A percentile compares a stretch with the other conserved stretches of the same genome.
These are phyloP conservation scores for Pantelozetes paolii DNA, from an alignment of 2,888 invertebrate genomes.

Conservation along the genomic window DNA sequence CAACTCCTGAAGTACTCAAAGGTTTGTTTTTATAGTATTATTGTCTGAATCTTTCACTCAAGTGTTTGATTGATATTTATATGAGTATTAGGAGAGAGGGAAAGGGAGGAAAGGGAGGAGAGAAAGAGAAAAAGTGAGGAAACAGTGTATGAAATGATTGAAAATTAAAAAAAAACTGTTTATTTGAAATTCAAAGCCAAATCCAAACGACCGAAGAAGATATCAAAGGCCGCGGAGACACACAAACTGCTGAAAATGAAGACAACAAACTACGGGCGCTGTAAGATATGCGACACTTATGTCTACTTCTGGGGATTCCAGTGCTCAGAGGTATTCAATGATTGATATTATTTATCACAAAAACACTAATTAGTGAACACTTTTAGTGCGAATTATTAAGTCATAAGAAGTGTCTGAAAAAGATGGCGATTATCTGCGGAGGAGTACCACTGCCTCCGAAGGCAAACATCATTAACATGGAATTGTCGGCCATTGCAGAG, in stretches of 20 bases:
- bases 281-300: conserved; percentile 44
- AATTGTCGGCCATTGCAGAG: conserved; percentile 24
- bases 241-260: conserved; percentile 41
- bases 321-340: conserved; percentile 40
- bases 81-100: too few relatives aligned
- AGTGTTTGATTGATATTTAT: too few relatives aligned
- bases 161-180: background rate
- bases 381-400: conserved; percentile 42
- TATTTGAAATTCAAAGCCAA: background rate
- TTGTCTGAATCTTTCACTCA: too few relatives aligned
- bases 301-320: conserved; percentile 43
- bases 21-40: background rate
- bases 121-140: background rate
- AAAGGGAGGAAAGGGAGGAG: too few relatives aligned
- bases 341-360: background rate
- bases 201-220: conserved; percentile 35
- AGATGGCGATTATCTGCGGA: conserved; percentile 41
- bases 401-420: conserved; percentile 43
- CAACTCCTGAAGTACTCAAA: background rate
- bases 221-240: conserved; percentile 42
- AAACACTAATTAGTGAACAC: background rate
- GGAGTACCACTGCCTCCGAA: conserved; percentile 36
- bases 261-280: conserved; percentile 43
- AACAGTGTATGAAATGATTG: background rate
- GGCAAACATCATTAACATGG: conserved; percentile 32